Conservation (phyloP, 2,113 vertebrate species). For the Prochilodus magdalenae region DNA sequence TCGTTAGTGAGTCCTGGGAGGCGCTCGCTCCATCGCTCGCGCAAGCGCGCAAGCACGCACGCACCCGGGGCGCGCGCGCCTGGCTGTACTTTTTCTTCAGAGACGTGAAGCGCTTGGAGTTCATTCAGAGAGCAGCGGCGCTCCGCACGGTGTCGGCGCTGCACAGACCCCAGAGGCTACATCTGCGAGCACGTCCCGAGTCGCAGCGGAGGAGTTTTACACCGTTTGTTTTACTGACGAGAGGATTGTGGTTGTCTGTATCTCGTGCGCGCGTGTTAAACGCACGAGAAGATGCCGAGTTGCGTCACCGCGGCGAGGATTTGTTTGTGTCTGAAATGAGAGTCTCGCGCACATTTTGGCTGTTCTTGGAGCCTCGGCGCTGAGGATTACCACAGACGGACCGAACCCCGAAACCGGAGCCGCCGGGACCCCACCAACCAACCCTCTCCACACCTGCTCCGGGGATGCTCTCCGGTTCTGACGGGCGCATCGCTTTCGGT, state of each 20-base stretch:
- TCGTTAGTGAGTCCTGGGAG: background rate
- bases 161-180: no score
- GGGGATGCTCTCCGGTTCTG: conserved; percentile 31
- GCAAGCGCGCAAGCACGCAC: no score
- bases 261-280: background rate
- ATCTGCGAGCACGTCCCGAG: no score
- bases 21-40: no score
- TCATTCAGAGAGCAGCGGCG: conserved; percentile 30
- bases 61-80: conserved; percentile 10
- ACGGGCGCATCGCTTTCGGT: conserved; percentile 48
- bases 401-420: background rate
- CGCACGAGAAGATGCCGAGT: background rate
- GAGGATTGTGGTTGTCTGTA: background rate
- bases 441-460: background rate
- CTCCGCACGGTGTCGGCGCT: no score
- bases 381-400: background rate
- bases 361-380: background rate
- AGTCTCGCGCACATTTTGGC: background rate
- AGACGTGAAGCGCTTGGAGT: conserved; percentile 29
- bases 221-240: background rate
- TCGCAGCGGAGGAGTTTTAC: no score
- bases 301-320: no score
- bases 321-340: background rate
- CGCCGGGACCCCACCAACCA: background rate
- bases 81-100: conserved; percentile 20